Evolutionary conservation across 2,797 vertebrate species (phyloP).

Genomic region (Microchirus variegatus): DNA sequence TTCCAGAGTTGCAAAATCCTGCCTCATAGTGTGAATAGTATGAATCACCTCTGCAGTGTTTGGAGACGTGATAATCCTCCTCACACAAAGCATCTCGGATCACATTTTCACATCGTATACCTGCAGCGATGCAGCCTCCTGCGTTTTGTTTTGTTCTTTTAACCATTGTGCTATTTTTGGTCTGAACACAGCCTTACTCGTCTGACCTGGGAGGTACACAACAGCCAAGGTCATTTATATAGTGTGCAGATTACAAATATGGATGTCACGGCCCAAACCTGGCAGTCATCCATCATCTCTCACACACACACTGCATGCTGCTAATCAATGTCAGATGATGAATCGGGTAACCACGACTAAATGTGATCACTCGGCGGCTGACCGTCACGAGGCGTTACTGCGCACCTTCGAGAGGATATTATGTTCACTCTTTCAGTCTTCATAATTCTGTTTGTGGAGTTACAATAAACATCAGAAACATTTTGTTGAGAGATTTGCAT

Average conservation of each 20-base stretch:
- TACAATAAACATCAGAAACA: too few species aligned
- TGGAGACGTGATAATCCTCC: conserved; percentile 49
- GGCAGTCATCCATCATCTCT: conserved; percentile 46
- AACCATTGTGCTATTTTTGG: conserved; percentile 51
- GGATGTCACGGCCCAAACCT: conserved; percentile 41
- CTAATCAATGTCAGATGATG: conserved; percentile 58
- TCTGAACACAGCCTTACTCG: conserved; percentile 23
- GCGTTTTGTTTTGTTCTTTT: conserved; percentile 22
- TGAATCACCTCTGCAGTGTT: conserved; percentile 19
- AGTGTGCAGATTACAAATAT: conserved; percentile 65
- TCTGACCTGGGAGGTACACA: conserved; percentile 40
- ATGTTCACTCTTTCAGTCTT: too few species aligned
- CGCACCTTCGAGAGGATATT: neutral
- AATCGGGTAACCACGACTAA: conserved; percentile 24
- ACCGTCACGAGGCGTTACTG: neutral
- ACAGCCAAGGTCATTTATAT: conserved; percentile 58
- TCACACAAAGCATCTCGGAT: conserved; percentile 40
- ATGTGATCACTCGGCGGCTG: conserved; percentile 11
- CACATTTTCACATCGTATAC: conserved; percentile 50
- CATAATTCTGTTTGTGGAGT: too few species aligned
- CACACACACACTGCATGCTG: conserved; percentile 39
- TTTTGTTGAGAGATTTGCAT: too few species aligned
- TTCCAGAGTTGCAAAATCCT: conserved; percentile 11
- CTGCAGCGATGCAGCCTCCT: conserved; percentile 42
- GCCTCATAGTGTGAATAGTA: neutral